Percentiles rank a stretch among this genome's conserved stretches.
Conservation (phyloP, 2,113 vertebrate genomes). For the Micronycteris hirsuta region DNA sequence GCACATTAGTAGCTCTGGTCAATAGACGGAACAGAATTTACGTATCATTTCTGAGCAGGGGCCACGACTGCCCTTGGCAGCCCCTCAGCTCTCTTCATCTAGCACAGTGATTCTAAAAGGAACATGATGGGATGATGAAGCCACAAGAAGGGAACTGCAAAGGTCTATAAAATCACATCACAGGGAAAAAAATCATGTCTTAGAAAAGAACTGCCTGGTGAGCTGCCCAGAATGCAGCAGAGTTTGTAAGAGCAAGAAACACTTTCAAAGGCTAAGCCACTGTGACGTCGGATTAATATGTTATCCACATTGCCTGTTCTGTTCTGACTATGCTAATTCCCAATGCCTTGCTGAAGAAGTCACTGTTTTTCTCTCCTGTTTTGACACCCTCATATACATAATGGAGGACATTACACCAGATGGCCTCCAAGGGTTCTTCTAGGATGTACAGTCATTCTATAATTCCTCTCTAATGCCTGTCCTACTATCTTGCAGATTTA, state of each 20-base stretch:
- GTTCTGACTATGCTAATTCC: not conserved
- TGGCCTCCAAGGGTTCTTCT: not conserved
- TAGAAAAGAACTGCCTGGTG: not conserved
- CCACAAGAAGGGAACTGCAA: not conserved
- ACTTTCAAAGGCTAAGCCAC: not conserved
- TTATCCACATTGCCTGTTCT: not conserved
- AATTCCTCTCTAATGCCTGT: conserved; percentile 3
- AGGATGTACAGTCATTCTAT: not conserved
- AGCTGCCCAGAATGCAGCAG: not conserved
- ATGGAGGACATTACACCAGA: not conserved
- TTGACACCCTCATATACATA: not conserved
- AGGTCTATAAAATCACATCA: not conserved
- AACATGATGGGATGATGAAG: not conserved
- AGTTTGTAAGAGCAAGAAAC: not conserved
- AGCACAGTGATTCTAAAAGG: not conserved
- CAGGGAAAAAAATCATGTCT: not conserved
- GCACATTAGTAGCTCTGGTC: not conserved
- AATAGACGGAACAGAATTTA: not conserved
- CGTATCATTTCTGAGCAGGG: not conserved
- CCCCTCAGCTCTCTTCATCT: not conserved
- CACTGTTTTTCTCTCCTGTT: not conserved
- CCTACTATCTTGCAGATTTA: conserved; percentile 17
- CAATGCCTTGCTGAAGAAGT: not conserved
- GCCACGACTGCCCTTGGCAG: not conserved
- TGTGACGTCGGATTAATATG: not conserved